Conservation (phyloP, 2,113 vertebrate species). For the Hydrochoerus hydrochaeris region DNA sequence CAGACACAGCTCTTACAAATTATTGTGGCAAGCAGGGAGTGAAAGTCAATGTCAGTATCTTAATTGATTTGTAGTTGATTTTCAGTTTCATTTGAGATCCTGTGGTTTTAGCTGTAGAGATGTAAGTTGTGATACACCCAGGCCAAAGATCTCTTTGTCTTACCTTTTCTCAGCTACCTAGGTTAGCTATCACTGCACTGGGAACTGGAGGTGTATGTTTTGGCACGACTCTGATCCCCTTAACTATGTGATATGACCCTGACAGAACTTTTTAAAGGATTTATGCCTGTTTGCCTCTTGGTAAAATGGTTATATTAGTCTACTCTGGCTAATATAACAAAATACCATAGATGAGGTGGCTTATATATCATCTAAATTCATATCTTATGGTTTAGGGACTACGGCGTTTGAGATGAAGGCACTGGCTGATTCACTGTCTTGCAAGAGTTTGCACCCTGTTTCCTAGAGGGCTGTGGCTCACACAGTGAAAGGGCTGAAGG, state of each 20-base stretch:
- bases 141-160: not conserved
- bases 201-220: not conserved
- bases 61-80: slow-evolving; percentile 46
- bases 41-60: slow-evolving; percentile 5
- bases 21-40: not conserved
- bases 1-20: not conserved
- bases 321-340: not conserved
- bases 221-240: not conserved
- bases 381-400: not conserved
- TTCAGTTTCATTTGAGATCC: slow-evolving; percentile 11
- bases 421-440: not conserved
- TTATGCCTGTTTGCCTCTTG: not conserved
- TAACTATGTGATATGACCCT: not conserved
- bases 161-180: not conserved
- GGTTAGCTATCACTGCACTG: not conserved
- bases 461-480: too few relatives aligned
- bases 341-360: not conserved
- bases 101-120: not conserved
- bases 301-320: not conserved
- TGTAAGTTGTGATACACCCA: not conserved
- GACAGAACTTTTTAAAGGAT: not conserved
- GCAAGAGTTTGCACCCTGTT: too few relatives aligned
- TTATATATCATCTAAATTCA: not conserved
- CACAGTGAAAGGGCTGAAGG: rapidly evolving
- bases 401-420: not conserved